Evolutionary conservation across 2,888 invertebrate species (phyloP).

Genomic region (Tenthredo amoena): DNA sequence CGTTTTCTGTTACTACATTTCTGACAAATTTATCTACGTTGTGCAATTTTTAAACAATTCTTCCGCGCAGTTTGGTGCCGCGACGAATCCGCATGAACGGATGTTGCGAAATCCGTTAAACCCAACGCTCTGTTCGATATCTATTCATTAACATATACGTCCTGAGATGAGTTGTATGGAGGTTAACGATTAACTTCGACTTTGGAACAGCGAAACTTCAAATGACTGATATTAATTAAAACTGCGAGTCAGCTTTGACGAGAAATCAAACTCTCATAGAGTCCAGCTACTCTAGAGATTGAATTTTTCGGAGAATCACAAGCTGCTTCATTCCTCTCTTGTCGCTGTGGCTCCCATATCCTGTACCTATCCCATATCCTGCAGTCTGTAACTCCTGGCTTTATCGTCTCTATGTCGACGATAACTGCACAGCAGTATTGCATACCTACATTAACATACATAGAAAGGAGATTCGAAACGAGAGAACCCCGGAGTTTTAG

Average conservation of each 20-base stretch:
- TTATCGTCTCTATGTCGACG: neutral
- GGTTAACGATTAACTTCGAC: neutral
- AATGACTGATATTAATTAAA: neutral
- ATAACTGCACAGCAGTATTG: neutral
- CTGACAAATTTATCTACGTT: neutral
- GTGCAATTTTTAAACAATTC: neutral
- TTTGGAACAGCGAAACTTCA: neutral
- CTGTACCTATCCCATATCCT: neutral
- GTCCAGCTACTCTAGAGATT: neutral
- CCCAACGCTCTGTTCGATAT: constrained; percentile 9
- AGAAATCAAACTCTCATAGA: neutral
- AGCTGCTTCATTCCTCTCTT: neutral
- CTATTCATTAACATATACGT: constrained; percentile 1
- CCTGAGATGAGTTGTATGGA: neutral
- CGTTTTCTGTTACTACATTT: neutral
- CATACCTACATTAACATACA: neutral
- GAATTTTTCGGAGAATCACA: neutral
- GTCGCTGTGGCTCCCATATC: neutral
- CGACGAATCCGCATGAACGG: neutral
- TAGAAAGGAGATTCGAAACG: neutral
- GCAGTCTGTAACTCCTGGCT: neutral
- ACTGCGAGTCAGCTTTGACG: neutral
- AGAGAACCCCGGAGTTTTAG: neutral
- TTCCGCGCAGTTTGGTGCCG: neutral
- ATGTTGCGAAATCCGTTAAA: neutral